Conservation (phyloP, 1,140 invertebrate species). For the Pollicipes pollicipes region DNA sequence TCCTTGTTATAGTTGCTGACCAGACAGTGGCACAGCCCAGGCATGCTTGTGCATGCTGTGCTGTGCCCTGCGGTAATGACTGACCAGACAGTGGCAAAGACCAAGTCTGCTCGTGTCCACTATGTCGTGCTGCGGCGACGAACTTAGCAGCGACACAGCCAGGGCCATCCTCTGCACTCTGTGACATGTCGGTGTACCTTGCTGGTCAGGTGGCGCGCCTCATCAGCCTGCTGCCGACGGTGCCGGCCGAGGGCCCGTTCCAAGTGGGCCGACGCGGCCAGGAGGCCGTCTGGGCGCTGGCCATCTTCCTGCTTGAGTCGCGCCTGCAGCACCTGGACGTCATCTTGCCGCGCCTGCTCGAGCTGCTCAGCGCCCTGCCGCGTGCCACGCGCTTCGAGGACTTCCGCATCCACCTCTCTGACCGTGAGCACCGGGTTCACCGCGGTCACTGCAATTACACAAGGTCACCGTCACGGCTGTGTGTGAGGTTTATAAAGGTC, state of each 20-base stretch:
- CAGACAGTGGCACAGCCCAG: no score
- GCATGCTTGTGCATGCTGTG: no score
- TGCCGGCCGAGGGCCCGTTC: conserved; percentile 48
- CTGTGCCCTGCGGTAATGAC: no score
- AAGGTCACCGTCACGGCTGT: no score
- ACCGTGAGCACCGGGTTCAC: conserved; percentile 37
- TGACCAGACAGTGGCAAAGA: no score
- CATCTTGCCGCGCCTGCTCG: conserved; percentile 73
- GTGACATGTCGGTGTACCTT: conserved; percentile 24
- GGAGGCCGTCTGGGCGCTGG: conserved; percentile 78
- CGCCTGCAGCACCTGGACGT: conserved; percentile 61
- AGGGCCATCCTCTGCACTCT: conserved; percentile 1
- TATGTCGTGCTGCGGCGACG: conserved; percentile 26
- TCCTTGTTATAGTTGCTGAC: no score
- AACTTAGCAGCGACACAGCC: background rate
- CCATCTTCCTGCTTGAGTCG: conserved; percentile 77
- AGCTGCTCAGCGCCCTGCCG: conserved; percentile 50
- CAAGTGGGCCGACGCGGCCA: conserved; percentile 63
- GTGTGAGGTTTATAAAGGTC: no score
- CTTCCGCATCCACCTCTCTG: conserved; percentile 36
- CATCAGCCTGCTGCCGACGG: conserved; percentile 65
- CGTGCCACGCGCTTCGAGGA: conserved; percentile 64
- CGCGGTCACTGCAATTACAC: no score
- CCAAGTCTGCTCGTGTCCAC: background rate
- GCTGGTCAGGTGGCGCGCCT: conserved; percentile 64